phyloP scores from a whole-genome alignment of 2,888 invertebrate species.

The Zeuzera pyrina region DNA sequence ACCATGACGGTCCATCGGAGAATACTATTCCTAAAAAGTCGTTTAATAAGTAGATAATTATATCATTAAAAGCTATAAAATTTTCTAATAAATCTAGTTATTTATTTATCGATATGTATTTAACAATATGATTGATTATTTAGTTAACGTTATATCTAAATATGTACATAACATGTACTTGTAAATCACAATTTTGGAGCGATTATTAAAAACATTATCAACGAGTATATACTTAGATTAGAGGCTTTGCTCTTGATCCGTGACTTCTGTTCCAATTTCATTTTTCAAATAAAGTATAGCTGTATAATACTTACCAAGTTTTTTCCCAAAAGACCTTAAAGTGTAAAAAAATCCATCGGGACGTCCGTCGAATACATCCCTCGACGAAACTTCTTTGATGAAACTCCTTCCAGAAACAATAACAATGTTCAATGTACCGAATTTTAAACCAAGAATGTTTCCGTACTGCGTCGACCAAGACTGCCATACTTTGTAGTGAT shows the following conservation, averaged over 20 bases:
- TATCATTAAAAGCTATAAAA: background rate
- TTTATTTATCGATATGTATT: constrained; percentile 4
- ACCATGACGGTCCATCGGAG: constrained; percentile 78
- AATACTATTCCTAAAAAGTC: constrained; percentile 76
- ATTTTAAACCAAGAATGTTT: constrained; percentile 75
- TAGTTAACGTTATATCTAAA: too few species aligned
- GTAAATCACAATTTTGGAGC: too few species aligned
- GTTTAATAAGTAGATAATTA: background rate
- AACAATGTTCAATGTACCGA: constrained; percentile 76
- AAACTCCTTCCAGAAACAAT: constrained; percentile 75
- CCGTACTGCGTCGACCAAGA: constrained; percentile 74
- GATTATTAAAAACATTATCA: too few species aligned
- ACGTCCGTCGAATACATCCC: constrained; percentile 80
- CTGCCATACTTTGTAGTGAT: constrained; percentile 75
- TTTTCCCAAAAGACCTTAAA: constrained; percentile 78
- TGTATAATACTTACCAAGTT: constrained; percentile 78
- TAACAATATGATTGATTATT: background rate
- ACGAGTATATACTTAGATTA: too few species aligned
- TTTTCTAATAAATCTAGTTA: constrained; percentile 2
- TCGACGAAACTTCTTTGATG: constrained; percentile 74
- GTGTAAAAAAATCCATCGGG: constrained; percentile 82
- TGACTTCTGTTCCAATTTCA: too few species aligned
- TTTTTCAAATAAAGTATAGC: too few species aligned
- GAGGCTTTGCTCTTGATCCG: too few species aligned
- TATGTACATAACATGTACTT: too few species aligned